phyloP scores from a whole-genome alignment of 92 coral and sea anemone species.

The Anthopleura xanthogrammica region DNA sequence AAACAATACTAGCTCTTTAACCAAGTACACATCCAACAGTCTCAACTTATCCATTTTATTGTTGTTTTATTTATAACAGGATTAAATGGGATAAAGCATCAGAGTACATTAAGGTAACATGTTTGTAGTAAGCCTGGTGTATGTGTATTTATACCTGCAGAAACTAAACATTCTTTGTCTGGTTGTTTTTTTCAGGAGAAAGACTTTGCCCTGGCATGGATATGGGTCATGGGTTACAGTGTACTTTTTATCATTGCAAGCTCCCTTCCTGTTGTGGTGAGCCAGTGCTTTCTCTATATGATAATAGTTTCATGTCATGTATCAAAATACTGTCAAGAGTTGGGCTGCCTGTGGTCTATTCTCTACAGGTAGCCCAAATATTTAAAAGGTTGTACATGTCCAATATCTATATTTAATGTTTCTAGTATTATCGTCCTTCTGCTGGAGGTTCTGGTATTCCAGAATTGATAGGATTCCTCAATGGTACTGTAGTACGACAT shows the following conservation, averaged over 20 bases:
- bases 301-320: background rate
- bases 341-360: constrained; percentile 33
- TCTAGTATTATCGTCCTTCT: constrained; percentile 86
- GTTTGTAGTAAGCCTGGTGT: background rate
- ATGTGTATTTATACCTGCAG: background rate
- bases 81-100: constrained; percentile 91
- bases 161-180: background rate
- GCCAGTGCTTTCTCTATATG: constrained; percentile 8
- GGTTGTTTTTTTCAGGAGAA: constrained; percentile 51
- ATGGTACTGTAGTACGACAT: constrained; percentile 95
- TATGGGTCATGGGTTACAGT: constrained; percentile 97
- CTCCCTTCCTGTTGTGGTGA: constrained; percentile 90
- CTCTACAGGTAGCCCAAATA: constrained; percentile 10
- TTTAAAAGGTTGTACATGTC: background rate
- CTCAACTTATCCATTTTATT: background rate
- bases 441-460: constrained; percentile 98
- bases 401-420: background rate
- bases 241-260: constrained; percentile 83
- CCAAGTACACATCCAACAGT: no score
- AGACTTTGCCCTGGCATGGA: constrained; percentile 90
- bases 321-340: background rate
- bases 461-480: constrained; percentile 89
- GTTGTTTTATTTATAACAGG: constrained; percentile 33
- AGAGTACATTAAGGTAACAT: constrained; percentile 77
- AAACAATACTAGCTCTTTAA: no score